Evolutionary conservation across 2,888 invertebrate species (phyloP).

Genomic region (Phyto melanocephala): DNA sequence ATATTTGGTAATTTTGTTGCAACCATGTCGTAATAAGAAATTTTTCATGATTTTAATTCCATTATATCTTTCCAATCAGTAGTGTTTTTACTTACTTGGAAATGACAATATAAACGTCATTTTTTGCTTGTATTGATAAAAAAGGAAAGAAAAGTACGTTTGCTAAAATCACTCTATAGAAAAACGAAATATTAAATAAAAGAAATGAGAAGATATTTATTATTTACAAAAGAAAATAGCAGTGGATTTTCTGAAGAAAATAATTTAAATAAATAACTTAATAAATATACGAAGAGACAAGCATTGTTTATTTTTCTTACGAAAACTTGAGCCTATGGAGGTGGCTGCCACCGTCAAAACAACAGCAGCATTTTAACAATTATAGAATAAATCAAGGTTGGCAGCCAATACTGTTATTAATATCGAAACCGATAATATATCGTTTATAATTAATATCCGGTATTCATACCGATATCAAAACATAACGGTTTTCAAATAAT

Average conservation of each 20-base stretch:
- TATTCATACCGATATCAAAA: too few relatives aligned
- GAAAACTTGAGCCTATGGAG: not conserved
- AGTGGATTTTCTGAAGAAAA: not conserved
- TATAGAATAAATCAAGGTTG: too few relatives aligned
- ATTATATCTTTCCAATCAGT: too few relatives aligned
- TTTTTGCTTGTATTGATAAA: constrained; percentile 16
- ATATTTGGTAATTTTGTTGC: too few relatives aligned
- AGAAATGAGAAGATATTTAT: not conserved
- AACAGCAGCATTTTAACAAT: not conserved
- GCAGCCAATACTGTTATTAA: too few relatives aligned
- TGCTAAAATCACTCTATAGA: constrained; percentile 10
- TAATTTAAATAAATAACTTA: constrained; percentile 17
- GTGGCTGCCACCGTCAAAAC: not conserved
- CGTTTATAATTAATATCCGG: too few relatives aligned
- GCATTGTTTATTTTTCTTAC: not conserved
- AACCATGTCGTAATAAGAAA: too few relatives aligned
- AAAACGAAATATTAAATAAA: constrained; percentile 14
- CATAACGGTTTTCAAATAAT: too few relatives aligned
- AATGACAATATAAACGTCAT: constrained; percentile 37
- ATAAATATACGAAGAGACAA: too few relatives aligned
- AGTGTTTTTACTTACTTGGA: too few relatives aligned
- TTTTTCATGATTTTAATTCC: too few relatives aligned
- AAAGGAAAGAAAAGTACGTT: not conserved
- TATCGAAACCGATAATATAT: too few relatives aligned
- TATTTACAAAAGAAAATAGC: constrained; percentile 10